Conservation (phyloP, 2,888 invertebrate species). For the Arenicola marina region DNA sequence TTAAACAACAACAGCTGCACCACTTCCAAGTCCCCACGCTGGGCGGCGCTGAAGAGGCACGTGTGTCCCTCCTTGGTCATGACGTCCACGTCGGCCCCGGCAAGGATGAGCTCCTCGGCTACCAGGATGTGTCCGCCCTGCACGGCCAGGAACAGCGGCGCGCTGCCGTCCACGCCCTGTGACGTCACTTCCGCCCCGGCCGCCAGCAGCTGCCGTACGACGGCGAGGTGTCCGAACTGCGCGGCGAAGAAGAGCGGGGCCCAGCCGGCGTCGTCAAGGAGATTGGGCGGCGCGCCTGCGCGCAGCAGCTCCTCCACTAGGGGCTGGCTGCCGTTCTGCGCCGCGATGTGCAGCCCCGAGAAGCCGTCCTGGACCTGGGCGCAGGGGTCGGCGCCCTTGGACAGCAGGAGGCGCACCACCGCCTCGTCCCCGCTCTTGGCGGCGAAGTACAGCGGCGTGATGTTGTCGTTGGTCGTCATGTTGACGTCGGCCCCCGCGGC, state of each 20-base stretch:
- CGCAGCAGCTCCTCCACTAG: conserved; percentile 32
- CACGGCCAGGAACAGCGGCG: conserved; percentile 34
- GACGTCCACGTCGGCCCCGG: conserved; percentile 30
- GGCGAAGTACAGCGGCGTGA: conserved; percentile 35
- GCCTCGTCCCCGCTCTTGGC: conserved; percentile 28
- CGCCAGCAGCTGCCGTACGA: conserved; percentile 25
- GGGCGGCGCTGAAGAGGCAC: conserved; percentile 34
- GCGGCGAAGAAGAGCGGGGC: conserved; percentile 38
- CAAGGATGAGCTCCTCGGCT: conserved; percentile 33
- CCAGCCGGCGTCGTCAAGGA: conserved; percentile 36
- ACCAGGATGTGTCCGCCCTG: conserved; percentile 39
- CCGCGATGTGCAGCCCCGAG: conserved; percentile 37
- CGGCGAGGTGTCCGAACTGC: conserved; percentile 33
- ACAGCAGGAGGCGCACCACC: conserved; percentile 28
- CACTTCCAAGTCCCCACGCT: conserved; percentile 37
- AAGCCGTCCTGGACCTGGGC: conserved; percentile 32
- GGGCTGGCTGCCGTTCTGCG: conserved; percentile 31
- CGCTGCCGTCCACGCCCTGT: conserved; percentile 24
- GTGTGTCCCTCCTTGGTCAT: conserved; percentile 31
- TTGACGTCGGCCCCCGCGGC: conserved; percentile 30
- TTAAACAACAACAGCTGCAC: conserved; percentile 38
- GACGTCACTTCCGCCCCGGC: conserved; percentile 28
- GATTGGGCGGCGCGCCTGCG: conserved; percentile 31
- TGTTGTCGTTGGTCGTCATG: conserved; percentile 29
- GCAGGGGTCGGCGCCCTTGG: conserved; percentile 29